Evolutionary conservation across 2,888 invertebrate genomes (phyloP).

Genomic region (Diogma glabrata): DNA sequence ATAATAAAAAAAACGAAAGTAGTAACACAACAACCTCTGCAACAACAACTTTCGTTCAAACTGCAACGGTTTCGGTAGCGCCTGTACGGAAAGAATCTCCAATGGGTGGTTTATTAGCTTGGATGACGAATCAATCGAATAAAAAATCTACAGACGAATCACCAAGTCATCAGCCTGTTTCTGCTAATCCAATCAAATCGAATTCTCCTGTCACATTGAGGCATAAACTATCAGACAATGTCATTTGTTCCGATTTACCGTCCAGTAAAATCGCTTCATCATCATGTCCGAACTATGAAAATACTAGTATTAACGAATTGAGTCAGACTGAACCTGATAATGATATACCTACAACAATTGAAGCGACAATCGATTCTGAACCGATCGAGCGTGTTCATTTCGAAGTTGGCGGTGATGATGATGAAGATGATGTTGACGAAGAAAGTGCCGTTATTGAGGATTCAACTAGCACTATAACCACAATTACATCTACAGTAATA

Average conservation of each 20-base stretch:
- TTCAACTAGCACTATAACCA: constrained; percentile 1
- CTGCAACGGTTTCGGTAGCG: not conserved
- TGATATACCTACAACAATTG: constrained; percentile 50
- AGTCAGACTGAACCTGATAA: constrained; percentile 50
- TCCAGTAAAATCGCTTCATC: constrained; percentile 7
- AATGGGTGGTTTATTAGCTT: constrained; percentile 12
- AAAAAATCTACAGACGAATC: constrained; percentile 1
- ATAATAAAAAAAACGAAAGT: constrained; percentile 21
- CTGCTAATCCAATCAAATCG: too few species aligned
- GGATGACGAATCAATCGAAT: constrained; percentile 7
- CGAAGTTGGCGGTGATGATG: constrained; percentile 15
- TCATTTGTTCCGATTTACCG: not conserved
- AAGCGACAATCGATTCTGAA: constrained; percentile 41
- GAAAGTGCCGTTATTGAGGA: constrained; percentile 6
- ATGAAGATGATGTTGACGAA: constrained; percentile 5
- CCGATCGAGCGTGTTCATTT: constrained; percentile 9
- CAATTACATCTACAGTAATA: not conserved
- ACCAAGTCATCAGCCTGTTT: not conserved
- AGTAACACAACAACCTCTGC: constrained; percentile 18
- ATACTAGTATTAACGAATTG: constrained; percentile 42
- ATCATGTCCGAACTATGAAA: constrained; percentile 1
- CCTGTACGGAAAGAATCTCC: constrained; percentile 12
- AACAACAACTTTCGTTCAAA: constrained; percentile 7
- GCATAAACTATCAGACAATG: constrained; percentile 2
- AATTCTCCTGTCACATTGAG: not conserved